Evolutionary conservation across 2,797 vertebrate species (phyloP).

Genomic region (Anguilla marmorata): DNA sequence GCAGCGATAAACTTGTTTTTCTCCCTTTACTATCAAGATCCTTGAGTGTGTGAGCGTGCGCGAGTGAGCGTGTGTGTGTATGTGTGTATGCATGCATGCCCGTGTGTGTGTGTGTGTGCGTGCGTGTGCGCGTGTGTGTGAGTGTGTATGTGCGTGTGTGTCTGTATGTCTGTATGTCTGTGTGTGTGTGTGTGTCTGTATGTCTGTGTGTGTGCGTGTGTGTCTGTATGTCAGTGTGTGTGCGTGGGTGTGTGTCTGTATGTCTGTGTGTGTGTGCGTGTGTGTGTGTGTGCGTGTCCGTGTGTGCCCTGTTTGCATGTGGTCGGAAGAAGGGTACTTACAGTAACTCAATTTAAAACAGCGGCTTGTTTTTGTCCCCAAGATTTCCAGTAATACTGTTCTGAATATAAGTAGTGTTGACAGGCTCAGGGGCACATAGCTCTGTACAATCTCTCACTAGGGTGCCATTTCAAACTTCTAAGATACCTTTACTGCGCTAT

Average conservation of each 20-base stretch:
- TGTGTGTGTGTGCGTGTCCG: slow-evolving; percentile 44
- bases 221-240: no score
- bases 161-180: no score
- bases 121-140: slow-evolving; percentile 32
- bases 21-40: slow-evolving; percentile 40
- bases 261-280: slow-evolving; percentile 42
- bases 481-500: background rate
- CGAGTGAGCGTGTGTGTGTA: background rate
- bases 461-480: background rate
- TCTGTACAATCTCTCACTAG: background rate
- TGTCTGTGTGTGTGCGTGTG: no score
- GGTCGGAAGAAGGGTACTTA: slow-evolving; percentile 55
- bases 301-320: background rate
- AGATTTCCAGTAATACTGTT: slow-evolving; percentile 65
- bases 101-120: slow-evolving; percentile 32
- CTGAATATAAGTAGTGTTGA: slow-evolving; percentile 52
- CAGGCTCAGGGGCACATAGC: background rate
- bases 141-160: background rate
- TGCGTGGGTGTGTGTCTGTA: no score
- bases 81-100: background rate
- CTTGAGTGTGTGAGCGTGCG: slow-evolving; percentile 44
- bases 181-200: background rate
- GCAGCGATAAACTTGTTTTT: slow-evolving; percentile 71
- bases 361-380: slow-evolving; percentile 38
- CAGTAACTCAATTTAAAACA: slow-evolving; percentile 54